phyloP scores from a whole-genome alignment of 37 sponge, comb jelly and placozoan species.

The Mnemiopsis leidyi region DNA sequence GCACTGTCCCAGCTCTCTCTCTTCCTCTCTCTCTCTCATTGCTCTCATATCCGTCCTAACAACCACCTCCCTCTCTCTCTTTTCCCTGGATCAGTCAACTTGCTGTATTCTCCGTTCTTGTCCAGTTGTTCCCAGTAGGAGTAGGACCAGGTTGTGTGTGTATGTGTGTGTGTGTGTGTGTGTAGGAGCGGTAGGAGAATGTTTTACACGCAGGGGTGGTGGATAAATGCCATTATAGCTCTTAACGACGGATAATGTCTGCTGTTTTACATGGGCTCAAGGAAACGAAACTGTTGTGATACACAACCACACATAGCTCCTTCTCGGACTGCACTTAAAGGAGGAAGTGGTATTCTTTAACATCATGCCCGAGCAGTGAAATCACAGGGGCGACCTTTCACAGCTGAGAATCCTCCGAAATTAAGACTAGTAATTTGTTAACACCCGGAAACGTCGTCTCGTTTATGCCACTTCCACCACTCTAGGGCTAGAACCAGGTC shows the following conservation, averaged over 20 bases:
- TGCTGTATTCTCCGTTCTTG: background rate
- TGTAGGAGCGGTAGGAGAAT: background rate
- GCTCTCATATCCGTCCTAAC: background rate
- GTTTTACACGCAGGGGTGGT: background rate
- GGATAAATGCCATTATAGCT: background rate
- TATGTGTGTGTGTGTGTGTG: background rate
- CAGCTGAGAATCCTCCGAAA: no score
- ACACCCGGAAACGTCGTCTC: no score
- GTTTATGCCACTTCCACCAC: slow-evolving; percentile 45
- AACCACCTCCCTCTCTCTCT: background rate
- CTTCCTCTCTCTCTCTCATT: background rate
- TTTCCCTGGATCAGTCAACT: background rate
- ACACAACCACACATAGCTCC: background rate
- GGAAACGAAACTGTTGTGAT: background rate
- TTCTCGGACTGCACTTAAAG: no score
- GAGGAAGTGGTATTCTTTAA: no score
- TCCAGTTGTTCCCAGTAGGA: background rate
- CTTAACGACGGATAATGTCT: background rate
- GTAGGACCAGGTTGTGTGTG: background rate
- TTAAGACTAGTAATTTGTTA: no score
- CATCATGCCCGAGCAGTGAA: no score
- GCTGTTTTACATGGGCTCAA: background rate
- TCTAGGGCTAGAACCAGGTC: background rate
- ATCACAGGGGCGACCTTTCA: no score
- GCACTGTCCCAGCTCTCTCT: background rate